phyloP scores from a whole-genome alignment of 2,113 vertebrate genomes.

The Centropristis striata region DNA sequence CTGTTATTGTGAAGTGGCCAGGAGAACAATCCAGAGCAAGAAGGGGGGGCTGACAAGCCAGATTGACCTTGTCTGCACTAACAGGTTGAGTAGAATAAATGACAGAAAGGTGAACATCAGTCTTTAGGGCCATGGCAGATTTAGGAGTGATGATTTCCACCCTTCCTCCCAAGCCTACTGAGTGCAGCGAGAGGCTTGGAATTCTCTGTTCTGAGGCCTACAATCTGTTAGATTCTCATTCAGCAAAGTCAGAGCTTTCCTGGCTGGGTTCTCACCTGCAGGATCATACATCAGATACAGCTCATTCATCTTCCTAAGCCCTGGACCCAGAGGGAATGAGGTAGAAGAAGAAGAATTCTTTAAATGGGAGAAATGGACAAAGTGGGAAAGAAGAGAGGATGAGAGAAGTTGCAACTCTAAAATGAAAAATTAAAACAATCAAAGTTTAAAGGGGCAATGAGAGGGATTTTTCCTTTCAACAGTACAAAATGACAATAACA shows the following conservation, averaged over 20 bases:
- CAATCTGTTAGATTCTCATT: conserved; percentile 44
- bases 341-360: conserved; percentile 37
- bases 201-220: conserved; percentile 26
- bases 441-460: conserved; percentile 9
- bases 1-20: conserved; percentile 44
- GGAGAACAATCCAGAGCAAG: conserved; percentile 53
- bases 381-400: not conserved
- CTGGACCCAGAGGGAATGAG: conserved; percentile 45
- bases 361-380: conserved; percentile 21
- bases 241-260: conserved; percentile 46
- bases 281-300: conserved; percentile 53
- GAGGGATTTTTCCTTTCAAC: not conserved
- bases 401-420: conserved; percentile 11
- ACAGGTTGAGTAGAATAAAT: conserved; percentile 61
- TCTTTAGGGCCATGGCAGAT: conserved; percentile 58
- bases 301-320: conserved; percentile 51
- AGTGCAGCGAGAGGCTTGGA: conserved; percentile 13
- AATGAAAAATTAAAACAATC: conserved; percentile 18
- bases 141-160: conserved; percentile 56
- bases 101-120: conserved; percentile 58
- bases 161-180: conserved; percentile 2
- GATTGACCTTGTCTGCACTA: conserved; percentile 68
- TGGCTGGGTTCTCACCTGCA: conserved; percentile 48
- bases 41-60: conserved; percentile 39
- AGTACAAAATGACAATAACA: not conserved